phyloP scores from a whole-genome alignment of 2,888 invertebrate genomes.

The Cryptocheilus praepositus region DNA sequence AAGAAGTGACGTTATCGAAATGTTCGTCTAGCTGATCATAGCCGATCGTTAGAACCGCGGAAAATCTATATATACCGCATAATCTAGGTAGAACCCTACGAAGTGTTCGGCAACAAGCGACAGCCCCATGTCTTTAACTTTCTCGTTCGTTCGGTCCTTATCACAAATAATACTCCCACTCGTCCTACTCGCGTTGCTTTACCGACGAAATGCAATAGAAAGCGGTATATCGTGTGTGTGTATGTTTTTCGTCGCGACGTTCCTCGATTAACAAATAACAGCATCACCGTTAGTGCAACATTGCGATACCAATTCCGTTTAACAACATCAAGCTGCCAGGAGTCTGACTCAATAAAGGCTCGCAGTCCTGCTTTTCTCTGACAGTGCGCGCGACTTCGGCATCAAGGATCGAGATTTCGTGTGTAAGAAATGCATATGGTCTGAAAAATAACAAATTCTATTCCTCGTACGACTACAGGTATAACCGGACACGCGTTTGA shows the following conservation, averaged over 20 bases:
- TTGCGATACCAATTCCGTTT: conserved; percentile 10
- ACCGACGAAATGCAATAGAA: conserved; percentile 49
- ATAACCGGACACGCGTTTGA: background rate
- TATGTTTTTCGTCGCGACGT: conserved; percentile 35
- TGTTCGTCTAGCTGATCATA: background rate
- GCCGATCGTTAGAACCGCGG: background rate
- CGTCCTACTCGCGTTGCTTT: conserved; percentile 27
- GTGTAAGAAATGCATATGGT: conserved; percentile 34
- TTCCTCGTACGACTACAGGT: conserved; percentile 10
- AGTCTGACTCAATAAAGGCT: background rate
- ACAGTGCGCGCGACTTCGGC: conserved; percentile 7
- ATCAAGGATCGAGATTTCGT: conserved; percentile 26
- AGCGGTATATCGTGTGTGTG: conserved; percentile 27
- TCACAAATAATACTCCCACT: conserved; percentile 25
- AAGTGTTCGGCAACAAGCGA: conserved; percentile 27
- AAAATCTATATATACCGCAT: conserved; percentile 40
- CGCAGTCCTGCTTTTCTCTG: background rate
- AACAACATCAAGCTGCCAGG: conserved; percentile 10
- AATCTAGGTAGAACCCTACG: conserved; percentile 38
- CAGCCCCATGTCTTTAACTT: too few relatives aligned
- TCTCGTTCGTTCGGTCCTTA: background rate
- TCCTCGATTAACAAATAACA: conserved; percentile 23
- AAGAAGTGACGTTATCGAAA: background rate
- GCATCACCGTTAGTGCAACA: too few relatives aligned
- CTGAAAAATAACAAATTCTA: conserved; percentile 22